These are phyloP conservation scores for Albula glossodonta DNA, from an alignment of 2,113 vertebrate genomes.

Conservation along the genomic window DNA sequence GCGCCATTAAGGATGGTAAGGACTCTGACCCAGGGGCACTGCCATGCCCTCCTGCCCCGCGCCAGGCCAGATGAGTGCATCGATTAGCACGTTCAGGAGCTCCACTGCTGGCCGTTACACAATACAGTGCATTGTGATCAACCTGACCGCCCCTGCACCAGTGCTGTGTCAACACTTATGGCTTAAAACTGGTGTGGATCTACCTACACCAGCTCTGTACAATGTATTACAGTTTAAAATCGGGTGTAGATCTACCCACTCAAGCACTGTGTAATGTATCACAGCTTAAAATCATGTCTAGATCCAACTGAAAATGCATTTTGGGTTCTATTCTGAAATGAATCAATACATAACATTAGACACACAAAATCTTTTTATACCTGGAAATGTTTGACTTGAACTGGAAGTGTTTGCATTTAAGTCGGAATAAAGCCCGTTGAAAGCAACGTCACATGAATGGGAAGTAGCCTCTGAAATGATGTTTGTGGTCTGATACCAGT, in stretches of 20 bases:
- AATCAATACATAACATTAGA: not conserved
- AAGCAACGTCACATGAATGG: not conserved
- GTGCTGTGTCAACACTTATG: not conserved
- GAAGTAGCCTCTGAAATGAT: not conserved
- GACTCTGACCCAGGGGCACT: not conserved
- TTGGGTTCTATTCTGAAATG: not conserved
- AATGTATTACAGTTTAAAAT: not conserved
- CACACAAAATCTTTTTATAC: too few relatives aligned
- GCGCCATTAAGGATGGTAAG: slow-evolving; percentile 83
- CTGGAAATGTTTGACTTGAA: too few relatives aligned
- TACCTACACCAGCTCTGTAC: too few relatives aligned
- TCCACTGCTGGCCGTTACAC: not conserved
- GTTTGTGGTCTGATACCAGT: not conserved
- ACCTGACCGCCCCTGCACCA: not conserved
- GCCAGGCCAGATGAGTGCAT: not conserved
- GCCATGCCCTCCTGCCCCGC: not conserved
- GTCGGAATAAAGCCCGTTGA: too few relatives aligned
- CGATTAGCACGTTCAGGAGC: not conserved
- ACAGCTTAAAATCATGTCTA: too few relatives aligned
- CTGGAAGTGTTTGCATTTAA: too few relatives aligned
- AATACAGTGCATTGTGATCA: not conserved
- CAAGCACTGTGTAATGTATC: too few relatives aligned
- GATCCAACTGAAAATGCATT: too few relatives aligned
- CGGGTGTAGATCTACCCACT: not conserved
- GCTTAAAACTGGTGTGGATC: not conserved